These are phyloP conservation scores for Astyanax mexicanus DNA, from an alignment of 2,797 vertebrate species.

Conservation along the genomic window DNA sequence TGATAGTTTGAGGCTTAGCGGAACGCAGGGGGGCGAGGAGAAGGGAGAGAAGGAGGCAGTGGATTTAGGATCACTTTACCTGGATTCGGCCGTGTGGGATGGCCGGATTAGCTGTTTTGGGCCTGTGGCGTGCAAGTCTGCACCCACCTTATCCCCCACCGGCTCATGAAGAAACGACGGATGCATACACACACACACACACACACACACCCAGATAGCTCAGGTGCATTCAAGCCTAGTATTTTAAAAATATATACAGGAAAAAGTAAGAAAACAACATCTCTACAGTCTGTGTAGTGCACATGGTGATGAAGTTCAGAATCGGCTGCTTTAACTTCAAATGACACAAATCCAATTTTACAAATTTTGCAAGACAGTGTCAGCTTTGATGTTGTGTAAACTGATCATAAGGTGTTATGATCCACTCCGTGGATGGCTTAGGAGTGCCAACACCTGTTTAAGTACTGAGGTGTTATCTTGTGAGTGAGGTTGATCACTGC, in stretches of 20 bases:
- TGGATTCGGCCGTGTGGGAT: conserved; percentile 79
- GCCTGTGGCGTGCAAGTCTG: conserved; percentile 77
- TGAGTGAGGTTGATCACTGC: too few relatives aligned
- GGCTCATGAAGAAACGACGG: conserved; percentile 3
- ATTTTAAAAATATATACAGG: conserved; percentile 3
- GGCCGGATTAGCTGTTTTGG: conserved; percentile 77
- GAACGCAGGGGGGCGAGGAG: conserved; percentile 42
- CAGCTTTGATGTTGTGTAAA: too few relatives aligned
- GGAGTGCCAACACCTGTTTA: too few relatives aligned
- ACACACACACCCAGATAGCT: conserved; percentile 3
- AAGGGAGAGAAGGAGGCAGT: conserved; percentile 65
- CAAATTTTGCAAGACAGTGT: too few relatives aligned
- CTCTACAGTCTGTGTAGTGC: background rate
- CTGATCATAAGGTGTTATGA: too few relatives aligned
- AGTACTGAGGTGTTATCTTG: too few relatives aligned
- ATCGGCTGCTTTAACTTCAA: background rate
- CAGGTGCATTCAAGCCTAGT: conserved; percentile 10
- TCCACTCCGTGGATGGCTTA: too few relatives aligned
- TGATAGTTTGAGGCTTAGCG: conserved; percentile 77
- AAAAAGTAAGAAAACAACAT: conserved; percentile 12
- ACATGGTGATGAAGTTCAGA: background rate
- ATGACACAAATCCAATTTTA: background rate
- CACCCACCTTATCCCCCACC: conserved; percentile 60
- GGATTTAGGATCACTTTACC: conserved; percentile 86
- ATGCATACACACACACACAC: background rate